Conservation (phyloP, 2,113 vertebrate species). For the Corythornis madagascariensis region DNA sequence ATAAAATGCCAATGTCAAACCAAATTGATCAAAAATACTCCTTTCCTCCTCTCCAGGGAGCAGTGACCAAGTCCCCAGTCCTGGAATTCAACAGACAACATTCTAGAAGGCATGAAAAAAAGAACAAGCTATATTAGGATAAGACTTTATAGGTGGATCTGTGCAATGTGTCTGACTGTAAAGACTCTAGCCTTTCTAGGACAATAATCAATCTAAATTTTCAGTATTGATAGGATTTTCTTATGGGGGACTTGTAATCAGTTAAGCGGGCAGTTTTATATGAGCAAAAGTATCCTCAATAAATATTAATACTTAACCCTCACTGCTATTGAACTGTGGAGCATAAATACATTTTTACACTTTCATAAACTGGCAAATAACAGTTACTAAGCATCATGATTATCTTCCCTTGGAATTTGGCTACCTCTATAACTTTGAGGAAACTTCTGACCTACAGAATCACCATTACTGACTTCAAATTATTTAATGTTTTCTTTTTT, state of each 20-base stretch:
- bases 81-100: background rate
- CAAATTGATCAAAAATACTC: background rate
- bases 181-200: background rate
- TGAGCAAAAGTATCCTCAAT: background rate
- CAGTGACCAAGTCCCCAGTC: background rate
- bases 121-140: background rate
- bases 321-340: background rate
- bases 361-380: background rate
- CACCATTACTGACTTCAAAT: background rate
- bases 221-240: background rate
- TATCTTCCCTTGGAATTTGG: background rate
- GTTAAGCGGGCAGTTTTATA: background rate
- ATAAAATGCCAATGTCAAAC: background rate
- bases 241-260: background rate
- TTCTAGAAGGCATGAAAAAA: background rate
- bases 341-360: background rate
- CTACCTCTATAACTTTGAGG: background rate
- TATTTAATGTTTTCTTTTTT: background rate
- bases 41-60: background rate
- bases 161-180: too few species aligned
- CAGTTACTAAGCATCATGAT: background rate
- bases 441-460: background rate
- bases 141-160: background rate
- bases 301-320: background rate
- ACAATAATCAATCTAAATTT: background rate